phyloP scores from a whole-genome alignment of 1,140 invertebrate genomes.

The Eueides isabella region DNA sequence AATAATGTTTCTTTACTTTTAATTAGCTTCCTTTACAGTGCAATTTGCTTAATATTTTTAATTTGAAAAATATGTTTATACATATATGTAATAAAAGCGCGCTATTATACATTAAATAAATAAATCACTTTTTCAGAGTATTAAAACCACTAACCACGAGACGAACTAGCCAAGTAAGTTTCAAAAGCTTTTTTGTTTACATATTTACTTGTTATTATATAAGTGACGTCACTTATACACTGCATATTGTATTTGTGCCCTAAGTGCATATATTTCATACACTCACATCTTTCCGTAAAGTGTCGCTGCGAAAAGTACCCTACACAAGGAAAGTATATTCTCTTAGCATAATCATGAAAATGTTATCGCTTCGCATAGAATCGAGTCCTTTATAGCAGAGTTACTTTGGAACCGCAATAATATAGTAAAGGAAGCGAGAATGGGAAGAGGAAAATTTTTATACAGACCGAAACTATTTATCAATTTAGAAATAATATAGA shows the following conservation, averaged over 20 bases:
- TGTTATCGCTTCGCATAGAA: constrained; percentile 57
- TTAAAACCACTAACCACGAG: too few relatives aligned
- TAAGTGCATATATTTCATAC: background rate
- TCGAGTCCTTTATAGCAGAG: constrained; percentile 56
- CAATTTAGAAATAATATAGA: background rate
- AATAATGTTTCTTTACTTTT: background rate
- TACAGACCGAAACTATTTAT: constrained; percentile 1
- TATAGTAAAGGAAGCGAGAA: constrained; percentile 12
- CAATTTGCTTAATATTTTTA: background rate
- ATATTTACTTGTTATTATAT: background rate
- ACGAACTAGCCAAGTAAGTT: too few relatives aligned
- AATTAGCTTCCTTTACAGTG: background rate
- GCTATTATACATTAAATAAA: too few relatives aligned
- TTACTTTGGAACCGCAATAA: constrained; percentile 52
- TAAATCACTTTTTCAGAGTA: too few relatives aligned
- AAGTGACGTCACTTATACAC: background rate
- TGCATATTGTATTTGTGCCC: background rate
- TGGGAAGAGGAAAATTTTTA: constrained; percentile 20
- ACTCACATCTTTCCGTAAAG: background rate
- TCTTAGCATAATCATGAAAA: constrained; percentile 61
- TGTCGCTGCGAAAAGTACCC: constrained; percentile 39
- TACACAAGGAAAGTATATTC: constrained; percentile 47
- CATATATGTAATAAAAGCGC: too few relatives aligned
- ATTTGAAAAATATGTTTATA: background rate
- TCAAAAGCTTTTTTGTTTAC: background rate